Percentiles rank a stretch among this genome's conserved stretches.
Evolutionary conservation across 2,113 vertebrate genomes (phyloP).

Genomic region (Petrocephalus microphthalmus): DNA sequence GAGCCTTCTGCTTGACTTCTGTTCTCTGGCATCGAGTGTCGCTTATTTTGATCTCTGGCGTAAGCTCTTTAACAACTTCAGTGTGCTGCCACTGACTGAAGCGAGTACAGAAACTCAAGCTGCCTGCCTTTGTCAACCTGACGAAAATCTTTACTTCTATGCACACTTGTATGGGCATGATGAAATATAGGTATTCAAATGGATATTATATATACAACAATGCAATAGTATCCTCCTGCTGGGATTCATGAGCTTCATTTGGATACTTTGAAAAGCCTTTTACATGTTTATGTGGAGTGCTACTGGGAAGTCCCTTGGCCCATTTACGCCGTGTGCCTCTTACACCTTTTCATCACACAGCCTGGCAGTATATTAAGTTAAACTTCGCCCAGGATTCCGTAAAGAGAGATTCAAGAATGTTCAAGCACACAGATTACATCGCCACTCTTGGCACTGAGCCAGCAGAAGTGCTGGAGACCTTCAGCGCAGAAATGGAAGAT

Average conservation of each 20-base stretch:
- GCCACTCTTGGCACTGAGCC: neutral
- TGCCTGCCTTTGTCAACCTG: neutral
- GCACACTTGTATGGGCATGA: neutral
- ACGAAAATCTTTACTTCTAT: neutral
- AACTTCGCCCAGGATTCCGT: neutral
- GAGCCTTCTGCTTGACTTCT: neutral
- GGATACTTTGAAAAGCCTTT: neutral
- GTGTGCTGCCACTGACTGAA: neutral
- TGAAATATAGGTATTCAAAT: neutral
- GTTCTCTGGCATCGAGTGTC: neutral
- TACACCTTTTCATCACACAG: neutral
- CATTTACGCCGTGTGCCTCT: neutral
- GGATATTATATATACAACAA: neutral
- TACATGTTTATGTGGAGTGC: neutral
- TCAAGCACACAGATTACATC: neutral
- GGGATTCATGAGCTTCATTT: neutral
- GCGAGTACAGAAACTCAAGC: neutral
- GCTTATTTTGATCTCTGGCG: neutral
- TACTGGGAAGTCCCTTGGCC: neutral
- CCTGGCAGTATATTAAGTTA: neutral
- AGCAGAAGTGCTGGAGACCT: neutral
- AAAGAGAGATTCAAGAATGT: neutral
- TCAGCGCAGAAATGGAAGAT: neutral
- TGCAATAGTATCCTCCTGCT: neutral
- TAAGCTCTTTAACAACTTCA: neutral